Percentiles rank a stretch among this genome's conserved stretches.
phyloP scores from a whole-genome alignment of 2,113 vertebrate genomes.

The Ctenodactylus gundi region DNA sequence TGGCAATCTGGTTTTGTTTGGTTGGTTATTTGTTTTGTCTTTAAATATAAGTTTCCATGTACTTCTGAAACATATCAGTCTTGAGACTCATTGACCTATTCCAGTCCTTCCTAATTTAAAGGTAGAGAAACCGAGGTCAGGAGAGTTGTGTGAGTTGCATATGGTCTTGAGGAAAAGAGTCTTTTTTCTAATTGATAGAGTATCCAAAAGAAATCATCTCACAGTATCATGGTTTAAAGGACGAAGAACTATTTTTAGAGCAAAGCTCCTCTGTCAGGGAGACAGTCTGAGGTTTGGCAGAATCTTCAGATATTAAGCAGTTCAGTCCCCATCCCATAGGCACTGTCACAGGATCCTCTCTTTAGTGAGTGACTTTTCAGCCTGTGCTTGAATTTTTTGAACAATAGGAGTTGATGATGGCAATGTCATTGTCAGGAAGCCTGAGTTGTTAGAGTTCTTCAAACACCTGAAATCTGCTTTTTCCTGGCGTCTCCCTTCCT shows the following conservation, averaged over 20 bases:
- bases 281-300: background rate
- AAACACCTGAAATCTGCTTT: background rate
- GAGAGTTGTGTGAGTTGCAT: background rate
- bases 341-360: background rate
- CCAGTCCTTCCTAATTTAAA: background rate
- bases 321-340: background rate
- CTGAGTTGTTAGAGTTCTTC: background rate
- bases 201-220: background rate
- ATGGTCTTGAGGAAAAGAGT: background rate
- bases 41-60: background rate
- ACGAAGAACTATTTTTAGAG: background rate
- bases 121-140: background rate
- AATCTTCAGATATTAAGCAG: background rate
- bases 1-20: background rate
- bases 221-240: background rate
- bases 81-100: background rate
- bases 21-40: background rate
- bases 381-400: background rate
- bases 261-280: background rate
- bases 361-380: background rate
- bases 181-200: background rate
- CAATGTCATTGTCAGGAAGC: background rate
- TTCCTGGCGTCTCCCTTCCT: background rate
- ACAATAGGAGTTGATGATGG: fast-evolving
- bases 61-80: background rate